phyloP scores from a whole-genome alignment of 2,888 invertebrate genomes.

The Sipha maydis region DNA sequence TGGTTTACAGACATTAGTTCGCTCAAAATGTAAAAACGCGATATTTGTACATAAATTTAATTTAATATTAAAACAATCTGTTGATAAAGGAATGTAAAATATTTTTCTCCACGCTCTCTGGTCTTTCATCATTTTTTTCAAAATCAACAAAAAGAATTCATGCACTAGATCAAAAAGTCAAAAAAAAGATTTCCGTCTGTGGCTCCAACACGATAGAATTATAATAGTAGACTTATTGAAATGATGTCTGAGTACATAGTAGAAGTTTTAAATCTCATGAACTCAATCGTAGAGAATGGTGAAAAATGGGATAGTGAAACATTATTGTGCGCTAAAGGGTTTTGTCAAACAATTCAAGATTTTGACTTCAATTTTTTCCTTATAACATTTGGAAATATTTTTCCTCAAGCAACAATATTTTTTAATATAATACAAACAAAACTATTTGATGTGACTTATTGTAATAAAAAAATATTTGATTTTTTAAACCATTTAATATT shows the following conservation, averaged over 20 bases:
- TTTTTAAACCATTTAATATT: slow-evolving; percentile 31
- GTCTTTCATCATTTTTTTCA: slow-evolving; percentile 63
- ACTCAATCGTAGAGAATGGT: slow-evolving; percentile 63
- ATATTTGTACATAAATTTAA: slow-evolving; percentile 63
- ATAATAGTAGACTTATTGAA: slow-evolving; percentile 31
- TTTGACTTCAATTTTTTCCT: slow-evolving; percentile 63
- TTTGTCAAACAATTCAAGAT: slow-evolving; percentile 55
- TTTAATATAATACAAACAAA: slow-evolving; percentile 62
- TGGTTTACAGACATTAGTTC: slow-evolving; percentile 66
- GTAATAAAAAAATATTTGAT: slow-evolving; percentile 53
- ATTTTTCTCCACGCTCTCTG: too few relatives aligned
- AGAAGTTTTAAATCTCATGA: slow-evolving; percentile 57
- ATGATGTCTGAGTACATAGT: background rate
- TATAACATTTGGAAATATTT: slow-evolving; percentile 55
- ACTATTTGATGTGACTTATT: slow-evolving; percentile 59
- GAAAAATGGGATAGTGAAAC: slow-evolving; percentile 42
- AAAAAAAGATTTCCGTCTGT: slow-evolving; percentile 35
- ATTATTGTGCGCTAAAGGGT: slow-evolving; percentile 53
- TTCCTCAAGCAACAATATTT: slow-evolving; percentile 47
- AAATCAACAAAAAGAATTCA: slow-evolving; percentile 64
- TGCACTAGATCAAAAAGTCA: slow-evolving; percentile 57
- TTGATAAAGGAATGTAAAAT: too few relatives aligned
- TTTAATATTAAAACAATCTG: slow-evolving; percentile 65
- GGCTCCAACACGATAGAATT: slow-evolving; percentile 23
- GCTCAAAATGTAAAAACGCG: slow-evolving; percentile 63